These are phyloP conservation scores for Cheilosia grossa DNA, from an alignment of 2,888 invertebrate genomes.

Conservation along the genomic window DNA sequence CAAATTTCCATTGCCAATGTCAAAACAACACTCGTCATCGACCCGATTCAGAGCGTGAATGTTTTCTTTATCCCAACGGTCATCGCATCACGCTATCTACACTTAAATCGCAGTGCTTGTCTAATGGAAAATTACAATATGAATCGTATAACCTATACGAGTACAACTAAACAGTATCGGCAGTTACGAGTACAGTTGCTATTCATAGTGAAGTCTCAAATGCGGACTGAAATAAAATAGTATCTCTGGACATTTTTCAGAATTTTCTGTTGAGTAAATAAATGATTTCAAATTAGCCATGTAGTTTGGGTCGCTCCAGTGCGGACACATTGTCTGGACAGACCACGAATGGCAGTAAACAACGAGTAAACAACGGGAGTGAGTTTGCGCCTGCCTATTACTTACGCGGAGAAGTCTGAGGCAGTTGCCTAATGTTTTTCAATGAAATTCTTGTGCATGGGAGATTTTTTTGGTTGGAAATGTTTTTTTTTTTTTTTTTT, in stretches of 20 bases:
- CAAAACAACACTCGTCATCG: slow-evolving; percentile 48
- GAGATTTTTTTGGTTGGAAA: slow-evolving; percentile 7
- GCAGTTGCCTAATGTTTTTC: slow-evolving; percentile 7
- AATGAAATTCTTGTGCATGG: slow-evolving; percentile 29
- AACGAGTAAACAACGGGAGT: neutral
- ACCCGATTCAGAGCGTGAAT: neutral
- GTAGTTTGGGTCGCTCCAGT: slow-evolving; percentile 57
- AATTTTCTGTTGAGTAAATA: slow-evolving; percentile 51
- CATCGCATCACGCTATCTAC: slow-evolving; percentile 25
- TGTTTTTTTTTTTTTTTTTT: neutral
- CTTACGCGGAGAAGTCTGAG: slow-evolving; percentile 22
- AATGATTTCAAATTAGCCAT: slow-evolving; percentile 62
- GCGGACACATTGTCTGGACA: slow-evolving; percentile 58
- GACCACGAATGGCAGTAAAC: neutral
- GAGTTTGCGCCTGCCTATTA: neutral
- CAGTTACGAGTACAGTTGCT: slow-evolving; percentile 15
- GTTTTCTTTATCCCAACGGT: slow-evolving; percentile 10
- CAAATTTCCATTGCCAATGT: slow-evolving; percentile 8
- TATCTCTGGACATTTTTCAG: slow-evolving; percentile 28
- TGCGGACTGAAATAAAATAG: neutral
- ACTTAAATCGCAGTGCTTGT: slow-evolving; percentile 35
- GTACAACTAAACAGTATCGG: slow-evolving; percentile 1
- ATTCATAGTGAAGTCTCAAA: neutral
- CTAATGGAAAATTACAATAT: slow-evolving; percentile 70
- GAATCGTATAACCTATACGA: slow-evolving; percentile 24